Base-by-base conservation (phyloP, 2,797 vertebrate genomes). In the Babyrousa celebensis region DNA sequence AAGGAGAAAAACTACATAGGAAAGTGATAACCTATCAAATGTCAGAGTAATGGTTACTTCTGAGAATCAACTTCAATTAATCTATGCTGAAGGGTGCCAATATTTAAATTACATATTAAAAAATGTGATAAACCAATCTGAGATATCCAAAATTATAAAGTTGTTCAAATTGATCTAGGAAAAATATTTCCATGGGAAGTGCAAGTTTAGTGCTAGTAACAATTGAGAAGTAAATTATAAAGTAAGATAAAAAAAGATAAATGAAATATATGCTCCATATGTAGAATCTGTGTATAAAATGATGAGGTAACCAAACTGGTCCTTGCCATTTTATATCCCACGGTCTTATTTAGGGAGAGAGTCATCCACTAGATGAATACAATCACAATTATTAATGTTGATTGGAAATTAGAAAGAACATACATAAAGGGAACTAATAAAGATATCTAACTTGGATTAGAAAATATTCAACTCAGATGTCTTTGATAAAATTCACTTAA, bases 211-310 rank as follows among this genome's bases (percentile, higher is more conserved):
- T 82, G 43, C 14, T 40, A 93, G n/a, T 62, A 67, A 68, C 8
- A 94, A 85, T 67, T 60, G 6, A 48, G 11, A 79, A 68, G 6
- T 20, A 75, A 94, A 83, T 71, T 65, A 56, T 84, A 75, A 94
- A 68, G 56, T 16, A 43, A 60, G 27, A 43, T 23, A 88, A 48
- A 40, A 23, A 25, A 91, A 43, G 29, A 68, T 52, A 87, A 72
- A 43, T 23, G 43, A 58, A 89, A 48, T 29, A 6, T 7, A 84
- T 92, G 79, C 82, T 54, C 25, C 15, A 20, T 56, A 6, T 75
- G 3, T 70, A 40, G 2, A 1, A 32, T 88, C 7, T 48, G 18
- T 56, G 0, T 23, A 52, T 18, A 77, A 82, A 90, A 5, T 80
- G 63, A 63, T 65, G 9, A 65, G 21, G 3, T 21, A 56, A 77